Evolutionary conservation across 2,113 vertebrate genomes (phyloP).

Genomic region (Corvus cornix): DNA sequence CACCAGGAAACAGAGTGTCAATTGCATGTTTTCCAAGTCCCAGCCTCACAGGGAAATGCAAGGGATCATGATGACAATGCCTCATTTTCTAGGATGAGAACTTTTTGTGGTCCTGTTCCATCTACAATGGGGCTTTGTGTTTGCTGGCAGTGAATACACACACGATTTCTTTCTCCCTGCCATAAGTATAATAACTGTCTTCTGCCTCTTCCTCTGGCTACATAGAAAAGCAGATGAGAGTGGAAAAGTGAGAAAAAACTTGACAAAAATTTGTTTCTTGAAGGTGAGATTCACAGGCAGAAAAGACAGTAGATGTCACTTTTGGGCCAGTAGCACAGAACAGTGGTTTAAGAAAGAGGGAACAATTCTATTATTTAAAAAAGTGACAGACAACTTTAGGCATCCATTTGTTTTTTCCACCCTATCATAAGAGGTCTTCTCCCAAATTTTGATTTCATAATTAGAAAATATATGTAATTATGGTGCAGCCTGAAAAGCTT

Average conservation of each 20-base stretch:
- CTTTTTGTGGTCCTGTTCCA: background rate
- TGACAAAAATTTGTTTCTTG: constrained; percentile 15
- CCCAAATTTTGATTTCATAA: background rate
- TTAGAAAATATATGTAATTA: background rate
- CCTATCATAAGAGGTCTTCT: background rate
- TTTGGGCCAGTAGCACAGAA: background rate
- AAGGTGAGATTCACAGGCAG: background rate
- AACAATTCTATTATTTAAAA: constrained; percentile 26
- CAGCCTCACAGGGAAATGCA: background rate
- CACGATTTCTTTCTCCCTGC: background rate
- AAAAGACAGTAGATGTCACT: constrained; percentile 15
- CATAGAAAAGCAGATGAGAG: background rate
- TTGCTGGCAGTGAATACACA: background rate
- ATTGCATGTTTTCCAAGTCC: background rate
- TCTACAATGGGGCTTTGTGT: background rate
- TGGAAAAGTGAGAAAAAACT: constrained; percentile 41
- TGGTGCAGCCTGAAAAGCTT: background rate
- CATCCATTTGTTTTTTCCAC: background rate
- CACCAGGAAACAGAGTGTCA: background rate
- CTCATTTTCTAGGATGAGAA: background rate
- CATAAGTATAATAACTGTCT: background rate
- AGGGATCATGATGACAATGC: background rate
- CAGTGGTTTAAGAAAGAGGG: background rate
- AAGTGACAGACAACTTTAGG: background rate
- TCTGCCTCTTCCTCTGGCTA: background rate